These are phyloP conservation scores for Polia nebulosa DNA, from an alignment of 2,888 invertebrate species.

Conservation along the genomic window DNA sequence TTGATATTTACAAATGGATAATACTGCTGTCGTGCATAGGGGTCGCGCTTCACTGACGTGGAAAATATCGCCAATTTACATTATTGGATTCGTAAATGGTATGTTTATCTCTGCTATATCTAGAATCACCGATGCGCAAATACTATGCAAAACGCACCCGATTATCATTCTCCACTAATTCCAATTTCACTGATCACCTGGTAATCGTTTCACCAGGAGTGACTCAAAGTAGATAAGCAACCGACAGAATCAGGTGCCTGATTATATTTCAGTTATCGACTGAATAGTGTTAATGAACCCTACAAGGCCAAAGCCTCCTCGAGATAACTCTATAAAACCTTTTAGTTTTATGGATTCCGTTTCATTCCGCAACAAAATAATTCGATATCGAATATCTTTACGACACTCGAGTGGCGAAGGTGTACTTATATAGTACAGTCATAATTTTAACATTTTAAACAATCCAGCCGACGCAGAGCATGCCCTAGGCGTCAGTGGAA, in stretches of 20 bases:
- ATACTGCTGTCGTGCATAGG: constrained; percentile 40
- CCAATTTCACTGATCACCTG: constrained; percentile 32
- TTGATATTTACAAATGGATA: constrained; percentile 41
- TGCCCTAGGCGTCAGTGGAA: constrained; percentile 73
- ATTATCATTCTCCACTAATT: constrained; percentile 50
- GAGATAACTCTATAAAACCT: constrained; percentile 89
- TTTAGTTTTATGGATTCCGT: constrained; percentile 87
- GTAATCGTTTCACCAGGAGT: constrained; percentile 59
- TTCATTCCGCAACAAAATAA: constrained; percentile 86
- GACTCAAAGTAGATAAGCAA: constrained; percentile 74
- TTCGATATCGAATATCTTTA: constrained; percentile 86
- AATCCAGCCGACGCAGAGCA: constrained; percentile 69
- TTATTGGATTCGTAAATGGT: constrained; percentile 51
- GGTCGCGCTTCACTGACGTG: constrained; percentile 64
- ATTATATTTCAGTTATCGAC: constrained; percentile 86
- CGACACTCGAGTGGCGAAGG: constrained; percentile 80
- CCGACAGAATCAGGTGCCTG: constrained; percentile 82
- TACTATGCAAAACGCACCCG: constrained; percentile 29
- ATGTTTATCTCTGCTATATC: constrained; percentile 43
- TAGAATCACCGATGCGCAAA: constrained; percentile 27
- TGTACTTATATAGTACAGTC: constrained; percentile 75
- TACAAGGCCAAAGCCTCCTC: constrained; percentile 86
- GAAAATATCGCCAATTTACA: constrained; percentile 66
- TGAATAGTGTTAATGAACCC: constrained; percentile 85
- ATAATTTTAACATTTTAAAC: constrained; percentile 76